These are phyloP conservation scores for Malthinus flaveolus DNA, from an alignment of 2,888 invertebrate genomes.

Conservation along the genomic window DNA sequence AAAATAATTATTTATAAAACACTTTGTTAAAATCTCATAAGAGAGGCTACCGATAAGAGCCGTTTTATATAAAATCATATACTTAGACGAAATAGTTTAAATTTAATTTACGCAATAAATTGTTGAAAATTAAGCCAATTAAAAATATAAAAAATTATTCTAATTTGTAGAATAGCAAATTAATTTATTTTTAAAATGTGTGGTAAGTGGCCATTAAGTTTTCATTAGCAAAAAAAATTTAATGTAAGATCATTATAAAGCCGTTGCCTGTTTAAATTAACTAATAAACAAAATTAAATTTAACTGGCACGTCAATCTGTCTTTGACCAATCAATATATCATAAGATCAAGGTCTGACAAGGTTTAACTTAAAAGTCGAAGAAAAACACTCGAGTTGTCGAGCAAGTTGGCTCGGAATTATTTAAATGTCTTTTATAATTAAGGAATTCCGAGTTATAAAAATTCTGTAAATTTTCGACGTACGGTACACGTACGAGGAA, in stretches of 20 bases:
- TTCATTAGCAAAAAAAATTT: constrained; percentile 7
- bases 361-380: constrained; percentile 5
- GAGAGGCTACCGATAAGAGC: no score
- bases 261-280: constrained; percentile 15
- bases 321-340: constrained; percentile 10
- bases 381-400: neutral
- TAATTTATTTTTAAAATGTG: constrained; percentile 6
- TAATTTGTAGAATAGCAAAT: constrained; percentile 7
- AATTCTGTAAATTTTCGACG: no score
- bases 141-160: no score
- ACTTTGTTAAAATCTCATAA: no score
- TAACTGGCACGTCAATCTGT: constrained; percentile 11
- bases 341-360: constrained; percentile 5
- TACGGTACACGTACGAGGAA: no score
- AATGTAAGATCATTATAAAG: constrained; percentile 14
- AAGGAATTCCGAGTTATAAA: no score
- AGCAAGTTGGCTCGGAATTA: constrained; percentile 1
- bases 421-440: neutral
- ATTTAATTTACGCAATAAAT: no score
- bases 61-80: no score
- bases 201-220: constrained; percentile 13
- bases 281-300: constrained; percentile 17
- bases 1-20: no score
- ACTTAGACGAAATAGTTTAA: no score
- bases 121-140: no score